Percentiles rank a stretch among this genome's conserved stretches.
Evolutionary conservation across 1,140 invertebrate genomes (phyloP).

Genomic region (Drosophila persimilis): DNA sequence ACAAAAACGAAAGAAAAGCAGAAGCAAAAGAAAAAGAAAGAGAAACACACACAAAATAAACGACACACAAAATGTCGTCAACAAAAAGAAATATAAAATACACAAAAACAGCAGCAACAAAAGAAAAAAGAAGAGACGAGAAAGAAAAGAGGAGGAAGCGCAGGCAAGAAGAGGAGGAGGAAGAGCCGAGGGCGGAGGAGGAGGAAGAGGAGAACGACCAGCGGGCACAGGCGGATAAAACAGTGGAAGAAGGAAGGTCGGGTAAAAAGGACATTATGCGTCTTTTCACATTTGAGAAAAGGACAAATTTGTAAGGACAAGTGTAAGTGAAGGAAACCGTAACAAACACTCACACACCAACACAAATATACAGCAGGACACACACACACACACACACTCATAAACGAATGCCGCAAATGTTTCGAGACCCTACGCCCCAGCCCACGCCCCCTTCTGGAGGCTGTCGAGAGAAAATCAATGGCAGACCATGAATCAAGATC

Average conservation of each 20-base stretch:
- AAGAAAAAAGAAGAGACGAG: slow-evolving; percentile 12
- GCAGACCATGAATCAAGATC: slow-evolving; percentile 54
- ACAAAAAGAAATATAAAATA: slow-evolving; percentile 61
- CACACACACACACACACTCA: slow-evolving; percentile 14
- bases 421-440: slow-evolving; percentile 27
- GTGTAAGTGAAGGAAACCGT: slow-evolving; percentile 76
- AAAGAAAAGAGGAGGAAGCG: slow-evolving; percentile 31
- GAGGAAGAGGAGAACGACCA: slow-evolving; percentile 4
- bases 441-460: slow-evolving; percentile 34
- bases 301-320: slow-evolving; percentile 82
- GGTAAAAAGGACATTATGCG: slow-evolving; percentile 81
- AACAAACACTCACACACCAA: slow-evolving; percentile 54
- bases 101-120: slow-evolving; percentile 27
- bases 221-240: no score
- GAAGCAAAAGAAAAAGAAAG: slow-evolving; percentile 9
- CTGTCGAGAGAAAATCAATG: slow-evolving; percentile 74
- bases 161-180: slow-evolving; percentile 2
- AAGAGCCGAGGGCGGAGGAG: slow-evolving; percentile 14
- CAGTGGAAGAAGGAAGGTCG: slow-evolving; percentile 22
- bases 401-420: slow-evolving; percentile 35
- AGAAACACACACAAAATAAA: slow-evolving; percentile 46
- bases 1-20: slow-evolving; percentile 40
- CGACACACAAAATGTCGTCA: slow-evolving; percentile 75
- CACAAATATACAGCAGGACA: slow-evolving; percentile 24
- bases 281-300: slow-evolving; percentile 82